Evolutionary conservation across 1,140 invertebrate genomes (phyloP).

Genomic region (Zaprionus lachaisei): DNA sequence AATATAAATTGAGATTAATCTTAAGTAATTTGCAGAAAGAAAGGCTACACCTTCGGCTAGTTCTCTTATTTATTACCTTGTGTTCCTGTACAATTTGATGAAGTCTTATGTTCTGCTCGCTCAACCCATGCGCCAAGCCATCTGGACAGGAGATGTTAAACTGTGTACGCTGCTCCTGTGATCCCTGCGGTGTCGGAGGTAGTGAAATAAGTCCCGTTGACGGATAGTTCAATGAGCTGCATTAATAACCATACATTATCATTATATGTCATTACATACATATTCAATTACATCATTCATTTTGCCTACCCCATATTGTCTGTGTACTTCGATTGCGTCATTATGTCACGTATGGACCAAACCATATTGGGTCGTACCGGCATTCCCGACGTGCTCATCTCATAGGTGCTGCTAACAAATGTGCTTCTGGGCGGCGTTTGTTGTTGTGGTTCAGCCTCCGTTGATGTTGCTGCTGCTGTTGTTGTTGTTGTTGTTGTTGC

Average conservation of each 20-base stretch:
- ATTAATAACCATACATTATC: constrained; percentile 14
- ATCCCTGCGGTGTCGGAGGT: constrained; percentile 70
- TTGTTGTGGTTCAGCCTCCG: background rate
- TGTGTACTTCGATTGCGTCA: constrained; percentile 39
- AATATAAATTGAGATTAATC: too few relatives aligned
- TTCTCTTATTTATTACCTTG: constrained; percentile 86
- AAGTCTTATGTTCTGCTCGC: constrained; percentile 91
- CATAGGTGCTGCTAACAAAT: constrained; percentile 29
- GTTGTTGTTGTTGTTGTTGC: constrained; percentile 1
- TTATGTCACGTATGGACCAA: constrained; percentile 56
- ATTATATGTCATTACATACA: background rate
- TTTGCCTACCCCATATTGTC: constrained; percentile 50
- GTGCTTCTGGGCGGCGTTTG: constrained; percentile 2
- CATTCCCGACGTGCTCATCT: constrained; percentile 32
- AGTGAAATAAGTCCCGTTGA: constrained; percentile 66
- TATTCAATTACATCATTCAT: background rate
- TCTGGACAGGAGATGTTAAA: constrained; percentile 87
- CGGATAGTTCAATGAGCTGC: constrained; percentile 55
- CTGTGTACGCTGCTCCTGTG: constrained; percentile 67
- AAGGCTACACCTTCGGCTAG: too few relatives aligned
- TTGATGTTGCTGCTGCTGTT: background rate
- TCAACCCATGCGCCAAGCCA: constrained; percentile 91
- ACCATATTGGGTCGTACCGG: constrained; percentile 56
- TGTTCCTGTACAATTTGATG: constrained; percentile 92
- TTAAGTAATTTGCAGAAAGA: too few relatives aligned